A percentile compares a stretch with the other conserved stretches of the same genome.
phyloP scores from a whole-genome alignment of 2,888 invertebrate genomes.

The Drosophila cognata region DNA sequence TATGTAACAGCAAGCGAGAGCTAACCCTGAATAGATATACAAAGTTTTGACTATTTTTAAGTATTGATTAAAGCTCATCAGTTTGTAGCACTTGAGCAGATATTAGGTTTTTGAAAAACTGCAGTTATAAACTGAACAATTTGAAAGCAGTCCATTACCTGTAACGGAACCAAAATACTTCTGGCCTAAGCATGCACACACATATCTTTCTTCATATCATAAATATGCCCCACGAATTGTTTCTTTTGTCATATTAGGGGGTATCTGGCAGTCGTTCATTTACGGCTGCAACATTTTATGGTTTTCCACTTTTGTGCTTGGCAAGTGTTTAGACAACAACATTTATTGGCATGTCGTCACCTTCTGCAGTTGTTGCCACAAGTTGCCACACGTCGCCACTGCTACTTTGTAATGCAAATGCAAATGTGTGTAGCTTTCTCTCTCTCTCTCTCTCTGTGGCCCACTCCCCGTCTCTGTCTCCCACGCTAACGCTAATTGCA shows the following conservation, averaged over 20 bases:
- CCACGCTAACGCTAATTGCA: conserved; percentile 56
- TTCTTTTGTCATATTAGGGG: not conserved
- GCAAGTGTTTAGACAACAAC: conserved; percentile 28
- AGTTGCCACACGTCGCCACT: conserved; percentile 18
- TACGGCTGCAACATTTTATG: not conserved
- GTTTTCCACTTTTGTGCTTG: conserved; percentile 26
- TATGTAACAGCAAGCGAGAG: too few species aligned
- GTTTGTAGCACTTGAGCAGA: not conserved
- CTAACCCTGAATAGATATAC: not conserved
- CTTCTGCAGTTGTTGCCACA: conserved; percentile 19
- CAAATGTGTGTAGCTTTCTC: conserved; percentile 26
- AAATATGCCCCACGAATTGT: accelerated
- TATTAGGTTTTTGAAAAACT: not conserved
- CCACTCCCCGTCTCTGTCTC: not conserved
- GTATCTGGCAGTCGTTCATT: not conserved
- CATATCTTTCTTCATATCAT: not conserved
- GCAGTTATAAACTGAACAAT: too few species aligned
- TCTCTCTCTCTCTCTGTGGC: not conserved
- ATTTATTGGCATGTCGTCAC: conserved; percentile 54
- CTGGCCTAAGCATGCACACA: too few species aligned
- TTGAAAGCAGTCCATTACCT: too few species aligned
- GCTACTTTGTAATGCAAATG: conserved; percentile 18
- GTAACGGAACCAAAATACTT: too few species aligned
- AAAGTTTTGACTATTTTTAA: not conserved
- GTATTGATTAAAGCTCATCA: not conserved